phyloP scores from a whole-genome alignment of 2,797 vertebrate species.

The Chanos chanos region DNA sequence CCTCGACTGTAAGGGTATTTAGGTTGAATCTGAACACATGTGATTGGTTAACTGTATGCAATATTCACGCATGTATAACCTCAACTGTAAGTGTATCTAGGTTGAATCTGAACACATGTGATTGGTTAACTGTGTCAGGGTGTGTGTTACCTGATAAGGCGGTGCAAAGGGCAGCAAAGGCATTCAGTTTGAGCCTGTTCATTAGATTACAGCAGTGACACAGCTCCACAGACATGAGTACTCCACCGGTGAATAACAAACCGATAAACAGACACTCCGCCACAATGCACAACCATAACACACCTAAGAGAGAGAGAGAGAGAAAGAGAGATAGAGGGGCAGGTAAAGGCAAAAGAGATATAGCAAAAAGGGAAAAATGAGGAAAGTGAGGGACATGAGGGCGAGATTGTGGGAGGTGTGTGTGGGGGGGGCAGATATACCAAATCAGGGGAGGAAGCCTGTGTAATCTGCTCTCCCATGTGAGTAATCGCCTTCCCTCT shows the following conservation, averaged over 20 bases:
- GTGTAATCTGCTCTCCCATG: background rate
- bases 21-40: no score
- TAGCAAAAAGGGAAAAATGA: background rate
- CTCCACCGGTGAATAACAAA: slow-evolving; percentile 74
- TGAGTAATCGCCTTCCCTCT: background rate
- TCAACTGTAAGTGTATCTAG: background rate
- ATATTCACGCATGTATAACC: background rate
- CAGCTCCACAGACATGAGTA: slow-evolving; percentile 79
- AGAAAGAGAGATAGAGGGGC: background rate
- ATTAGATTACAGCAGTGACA: slow-evolving; percentile 73
- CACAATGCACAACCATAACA: slow-evolving; percentile 84
- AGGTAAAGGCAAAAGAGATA: background rate
- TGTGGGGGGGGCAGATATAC: background rate
- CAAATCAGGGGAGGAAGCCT: background rate
- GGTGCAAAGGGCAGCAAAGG: slow-evolving; percentile 83
- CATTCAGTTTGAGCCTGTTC: slow-evolving; percentile 83
- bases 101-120: background rate
- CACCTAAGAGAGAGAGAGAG: slow-evolving; percentile 60
- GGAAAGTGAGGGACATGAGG: background rate
- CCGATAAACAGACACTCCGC: slow-evolving; percentile 78
- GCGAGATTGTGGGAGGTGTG: background rate
- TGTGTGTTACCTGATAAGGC: slow-evolving; percentile 88
- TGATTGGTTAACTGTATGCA: no score
- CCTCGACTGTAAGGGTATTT: no score
- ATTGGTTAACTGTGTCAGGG: no score